Evolutionary conservation across 2,888 invertebrate species (phyloP), one percentile per base, ranked within the genome.

Genomic region (Eupithecia exiguata): DNA sequence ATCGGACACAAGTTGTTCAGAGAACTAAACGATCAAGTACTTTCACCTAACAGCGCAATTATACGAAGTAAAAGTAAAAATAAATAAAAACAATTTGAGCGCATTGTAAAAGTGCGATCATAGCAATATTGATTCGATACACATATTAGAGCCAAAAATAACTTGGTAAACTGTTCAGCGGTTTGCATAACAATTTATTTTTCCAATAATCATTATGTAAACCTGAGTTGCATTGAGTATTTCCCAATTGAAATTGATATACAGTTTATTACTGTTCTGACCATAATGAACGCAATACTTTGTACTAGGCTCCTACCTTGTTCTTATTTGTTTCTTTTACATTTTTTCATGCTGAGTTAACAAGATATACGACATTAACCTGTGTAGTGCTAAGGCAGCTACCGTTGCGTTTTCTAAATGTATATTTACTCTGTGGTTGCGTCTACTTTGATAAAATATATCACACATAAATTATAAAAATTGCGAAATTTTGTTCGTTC

Each of bases 121-220:
- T 58, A 65, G 62, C 3, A 12, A n/a, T 66, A 38, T 66, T 40
- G 36, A 38, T 66, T 66, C 36, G 21, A 21, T 25, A 66, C 21
- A 40, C 25, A 40, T 5, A 43, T 38, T 66, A 66, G 40, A 40
- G 18, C 16, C 25, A 40, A 66, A 66, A 38, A 66, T 21, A 79
- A 77, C 76, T 65, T 68, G 25, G 69, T 75, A 73, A 74, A 75
- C 53, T 70, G 68, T 78, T 62, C 30, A 63, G 16, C 10, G 69
- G 72, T 78, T 86, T 82, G 75, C 81, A 77, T 79, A 84, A 84
- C 78, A 76, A 78, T 79, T 81, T 79, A 82, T 83, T 79, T 78
- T 72, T 61, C 68, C 70, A 74, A 76, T 77, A 72, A 74, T 46
- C 30, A 71, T 78, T 79, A 78, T 72, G 72, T 78, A 78, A 80